Base-by-base conservation (phyloP, 2,888 invertebrate genomes). In the Temnothorax ravouxi region DNA sequence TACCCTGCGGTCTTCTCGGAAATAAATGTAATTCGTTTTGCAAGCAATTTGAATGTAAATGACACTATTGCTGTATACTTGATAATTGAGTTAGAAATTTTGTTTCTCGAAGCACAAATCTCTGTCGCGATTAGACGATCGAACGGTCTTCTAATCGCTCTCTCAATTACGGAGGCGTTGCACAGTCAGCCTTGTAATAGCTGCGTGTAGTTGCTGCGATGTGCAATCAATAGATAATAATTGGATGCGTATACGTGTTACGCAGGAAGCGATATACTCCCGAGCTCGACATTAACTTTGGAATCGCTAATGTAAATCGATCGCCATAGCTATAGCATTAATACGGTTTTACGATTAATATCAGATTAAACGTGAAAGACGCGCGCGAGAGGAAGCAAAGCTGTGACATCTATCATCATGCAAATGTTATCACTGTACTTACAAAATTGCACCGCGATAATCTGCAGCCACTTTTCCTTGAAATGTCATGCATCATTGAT, bases 161-260 rank as follows among this genome's bases (percentile, higher is more conserved):
- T 34, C 72, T 66, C 67, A 62, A 80, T 88, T 88, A 77, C 62
- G 41, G 38, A 56, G 59, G 85, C 44, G 74, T 50, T 41, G 80
- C 47, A 74, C 47, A 75, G 66, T 71, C 79, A 47, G 72, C n/a
- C 66, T 71, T 47, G 50, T 66, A 64, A 86, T 69, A 71, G 80
- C 38, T 50, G 69, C 38, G 41, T 76, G 38, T 50, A 47, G n/a
- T 72, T 59, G 41, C 29, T 50, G 41, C 44, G 54, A 47, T 61
- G 59, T 61, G 25, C 76, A 64, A 59, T 64, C 76, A 44, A 77
- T 59, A 64, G 84, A 64, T 88, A 86, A 88, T 88, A 86, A 88
- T 88, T 88, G 79, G 62, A 84, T 44, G 34, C 44, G 15, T 44
- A 62, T 44, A 62, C 66, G 34, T 41, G 76, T 76, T 66, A 25